Percentiles rank a stretch among this genome's conserved stretches.
These are phyloP conservation scores for Psettodes erumei DNA, from an alignment of 2,113 vertebrate genomes.

Conservation along the genomic window DNA sequence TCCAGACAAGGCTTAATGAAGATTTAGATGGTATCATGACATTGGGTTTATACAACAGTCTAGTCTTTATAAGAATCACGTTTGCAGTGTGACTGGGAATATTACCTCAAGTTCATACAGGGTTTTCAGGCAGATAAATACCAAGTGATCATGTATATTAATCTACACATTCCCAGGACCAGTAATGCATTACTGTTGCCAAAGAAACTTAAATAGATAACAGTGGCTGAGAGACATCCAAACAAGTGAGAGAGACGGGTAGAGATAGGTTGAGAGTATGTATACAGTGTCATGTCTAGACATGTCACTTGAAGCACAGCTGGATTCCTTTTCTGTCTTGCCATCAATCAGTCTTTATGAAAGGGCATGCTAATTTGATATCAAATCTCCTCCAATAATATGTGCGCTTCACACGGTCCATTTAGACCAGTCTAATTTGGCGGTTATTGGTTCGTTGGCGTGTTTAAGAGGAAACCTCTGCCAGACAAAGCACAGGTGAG, in stretches of 20 bases:
- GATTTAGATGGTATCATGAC: constrained; percentile 10
- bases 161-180: background rate
- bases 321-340: constrained; percentile 15
- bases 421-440: background rate
- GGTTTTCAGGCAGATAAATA: background rate
- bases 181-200: background rate
- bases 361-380: background rate
- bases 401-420: no score
- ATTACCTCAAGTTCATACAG: background rate
- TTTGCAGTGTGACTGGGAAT: background rate
- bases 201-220: background rate
- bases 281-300: constrained; percentile 46
- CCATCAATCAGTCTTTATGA: background rate
- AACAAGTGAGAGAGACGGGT: background rate
- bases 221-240: background rate
- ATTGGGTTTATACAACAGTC: constrained; percentile 31
- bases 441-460: background rate
- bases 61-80: constrained; percentile 3
- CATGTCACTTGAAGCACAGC: constrained; percentile 48
- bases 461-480: background rate
- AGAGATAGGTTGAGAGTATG: background rate
- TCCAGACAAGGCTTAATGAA: background rate
- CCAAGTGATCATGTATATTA: background rate
- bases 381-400: background rate
- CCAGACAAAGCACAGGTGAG: constrained; percentile 68